Evolutionary conservation across 23 tunicate species (phyloP).

Genomic region (Trididemnum nubilum): DNA sequence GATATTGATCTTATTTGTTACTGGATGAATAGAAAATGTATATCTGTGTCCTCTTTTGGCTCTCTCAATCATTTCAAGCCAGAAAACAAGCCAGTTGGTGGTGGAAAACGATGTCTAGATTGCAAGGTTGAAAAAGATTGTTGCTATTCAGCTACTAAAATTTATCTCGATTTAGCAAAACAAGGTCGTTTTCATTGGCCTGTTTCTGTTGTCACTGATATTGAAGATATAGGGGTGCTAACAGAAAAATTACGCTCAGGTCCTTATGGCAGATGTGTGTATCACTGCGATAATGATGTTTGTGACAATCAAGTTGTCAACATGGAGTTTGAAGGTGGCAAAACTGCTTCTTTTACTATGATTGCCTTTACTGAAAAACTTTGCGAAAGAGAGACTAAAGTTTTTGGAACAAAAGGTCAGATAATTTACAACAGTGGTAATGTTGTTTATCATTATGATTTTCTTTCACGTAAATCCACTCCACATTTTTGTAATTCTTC

Average conservation of each 20-base stretch:
- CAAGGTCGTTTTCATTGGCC: conserved; percentile 57
- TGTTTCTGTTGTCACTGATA: conserved; percentile 48
- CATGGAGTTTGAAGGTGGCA: conserved; percentile 59
- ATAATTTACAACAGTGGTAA: conserved; percentile 40
- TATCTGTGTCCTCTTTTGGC: conserved; percentile 66
- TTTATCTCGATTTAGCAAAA: conserved; percentile 48
- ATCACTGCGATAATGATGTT: conserved; percentile 80
- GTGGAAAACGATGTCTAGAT: conserved; percentile 43
- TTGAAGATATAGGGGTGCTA: conserved; percentile 53
- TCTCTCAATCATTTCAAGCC: conserved; percentile 60
- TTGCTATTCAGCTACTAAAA: conserved; percentile 62
- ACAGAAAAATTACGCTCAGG: conserved; percentile 53
- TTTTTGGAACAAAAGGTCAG: conserved; percentile 73
- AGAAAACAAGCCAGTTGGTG: conserved; percentile 65
- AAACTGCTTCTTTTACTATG: conserved; percentile 72
- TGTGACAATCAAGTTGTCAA: conserved; percentile 88
- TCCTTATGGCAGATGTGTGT: conserved; percentile 88
- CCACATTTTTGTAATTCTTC: conserved; percentile 23
- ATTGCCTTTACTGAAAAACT: conserved; percentile 58
- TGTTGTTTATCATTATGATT: conserved; percentile 42
- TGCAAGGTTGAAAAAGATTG: conserved; percentile 50
- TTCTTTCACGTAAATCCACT: conserved; percentile 29
- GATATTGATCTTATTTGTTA: conserved; percentile 62
- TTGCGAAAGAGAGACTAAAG: conserved; percentile 48
- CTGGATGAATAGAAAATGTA: conserved; percentile 55